A percentile compares a stretch with the other conserved stretches of the same genome.
Evolutionary conservation across 2,797 vertebrate species (phyloP).

Genomic region (Falco berigora): DNA sequence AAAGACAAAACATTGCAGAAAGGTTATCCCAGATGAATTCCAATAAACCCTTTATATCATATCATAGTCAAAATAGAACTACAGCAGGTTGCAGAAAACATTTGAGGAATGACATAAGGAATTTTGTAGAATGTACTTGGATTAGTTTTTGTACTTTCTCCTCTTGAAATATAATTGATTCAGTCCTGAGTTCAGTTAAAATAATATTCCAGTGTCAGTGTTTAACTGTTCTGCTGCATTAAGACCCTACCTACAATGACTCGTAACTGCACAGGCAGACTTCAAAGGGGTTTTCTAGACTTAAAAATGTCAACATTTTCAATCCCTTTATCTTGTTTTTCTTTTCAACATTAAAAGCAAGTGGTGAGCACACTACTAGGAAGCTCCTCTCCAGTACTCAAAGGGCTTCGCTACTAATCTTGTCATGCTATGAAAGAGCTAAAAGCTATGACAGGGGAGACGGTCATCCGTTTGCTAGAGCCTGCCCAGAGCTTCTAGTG

Average conservation of each 20-base stretch:
- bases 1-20: constrained; percentile 4
- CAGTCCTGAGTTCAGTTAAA: not conserved
- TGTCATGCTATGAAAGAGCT: not conserved
- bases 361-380: not conserved
- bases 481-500: not conserved
- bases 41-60: not conserved
- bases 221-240: not conserved
- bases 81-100: not conserved
- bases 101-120: not conserved
- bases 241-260: not conserved
- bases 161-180: not conserved
- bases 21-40: not conserved
- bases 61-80: not conserved
- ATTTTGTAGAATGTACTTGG: not conserved
- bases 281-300: not conserved
- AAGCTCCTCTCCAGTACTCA: not conserved
- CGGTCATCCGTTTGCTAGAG: not conserved
- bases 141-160: not conserved
- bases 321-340: not conserved
- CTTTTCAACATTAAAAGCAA: not conserved
- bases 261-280: not conserved
- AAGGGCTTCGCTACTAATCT: not conserved
- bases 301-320: not conserved
- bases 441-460: not conserved
- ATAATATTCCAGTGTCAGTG: not conserved